These are phyloP conservation scores for Carabus problematicus DNA, from an alignment of 2,888 invertebrate genomes.

Conservation along the genomic window DNA sequence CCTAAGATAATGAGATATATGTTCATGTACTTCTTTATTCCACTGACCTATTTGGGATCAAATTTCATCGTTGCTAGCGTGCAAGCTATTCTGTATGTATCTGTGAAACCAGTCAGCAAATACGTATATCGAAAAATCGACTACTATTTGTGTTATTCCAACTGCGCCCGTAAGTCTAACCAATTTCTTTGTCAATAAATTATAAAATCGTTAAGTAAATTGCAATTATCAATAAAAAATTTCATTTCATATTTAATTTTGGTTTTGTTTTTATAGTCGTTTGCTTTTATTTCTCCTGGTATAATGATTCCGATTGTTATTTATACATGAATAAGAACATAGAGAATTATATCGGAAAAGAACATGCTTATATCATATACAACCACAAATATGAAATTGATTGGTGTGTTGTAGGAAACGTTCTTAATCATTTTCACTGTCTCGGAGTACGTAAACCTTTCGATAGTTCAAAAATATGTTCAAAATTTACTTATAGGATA, in stretches of 20 bases:
- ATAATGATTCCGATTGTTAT: slow-evolving; percentile 77
- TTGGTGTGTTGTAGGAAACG: too few species aligned
- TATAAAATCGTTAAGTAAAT: too few species aligned
- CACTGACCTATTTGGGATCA: slow-evolving; percentile 79
- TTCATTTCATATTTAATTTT: slow-evolving; percentile 46
- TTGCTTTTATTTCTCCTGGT: slow-evolving; percentile 93
- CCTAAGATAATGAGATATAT: slow-evolving; percentile 2
- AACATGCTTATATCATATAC: too few species aligned
- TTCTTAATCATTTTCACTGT: too few species aligned
- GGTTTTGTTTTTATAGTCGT: slow-evolving; percentile 70
- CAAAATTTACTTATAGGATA: slow-evolving; percentile 76
- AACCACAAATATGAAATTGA: slow-evolving; percentile 96
- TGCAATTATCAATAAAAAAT: too few species aligned
- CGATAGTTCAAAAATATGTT: slow-evolving; percentile 74
- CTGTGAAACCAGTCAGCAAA: slow-evolving; percentile 77
- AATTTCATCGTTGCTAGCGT: slow-evolving; percentile 78
- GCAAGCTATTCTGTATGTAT: slow-evolving; percentile 75
- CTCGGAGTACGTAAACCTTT: too few species aligned
- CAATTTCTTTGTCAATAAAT: slow-evolving; percentile 20
- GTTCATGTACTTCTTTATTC: neutral
- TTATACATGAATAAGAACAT: slow-evolving; percentile 81
- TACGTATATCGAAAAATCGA: slow-evolving; percentile 79
- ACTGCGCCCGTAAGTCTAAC: slow-evolving; percentile 85
- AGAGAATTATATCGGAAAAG: slow-evolving; percentile 80
- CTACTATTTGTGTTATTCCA: slow-evolving; percentile 81